Percentiles rank a stretch among this genome's conserved stretches.
These are phyloP conservation scores for Pseudotriccus pelzelni DNA, from an alignment of 2,797 vertebrate species.

Conservation along the genomic window DNA sequence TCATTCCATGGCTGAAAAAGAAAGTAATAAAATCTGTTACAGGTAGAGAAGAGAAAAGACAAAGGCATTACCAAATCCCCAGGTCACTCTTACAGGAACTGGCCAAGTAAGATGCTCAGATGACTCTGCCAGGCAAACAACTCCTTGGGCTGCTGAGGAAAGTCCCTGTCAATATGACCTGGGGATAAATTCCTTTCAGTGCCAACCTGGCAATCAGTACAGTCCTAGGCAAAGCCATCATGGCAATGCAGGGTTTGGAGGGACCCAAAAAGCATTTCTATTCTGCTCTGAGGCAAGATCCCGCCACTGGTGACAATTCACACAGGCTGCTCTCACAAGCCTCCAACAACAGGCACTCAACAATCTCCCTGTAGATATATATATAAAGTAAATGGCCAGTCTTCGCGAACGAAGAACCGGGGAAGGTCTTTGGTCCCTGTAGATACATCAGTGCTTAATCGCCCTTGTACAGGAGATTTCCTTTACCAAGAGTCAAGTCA, in stretches of 20 bases:
- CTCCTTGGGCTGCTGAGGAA: not conserved
- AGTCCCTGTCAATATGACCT: not conserved
- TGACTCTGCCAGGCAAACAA: not conserved
- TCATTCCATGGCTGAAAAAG: not conserved
- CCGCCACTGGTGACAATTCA: not conserved
- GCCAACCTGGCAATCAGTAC: not conserved
- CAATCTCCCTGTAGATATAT: not conserved
- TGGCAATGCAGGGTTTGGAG: not conserved
- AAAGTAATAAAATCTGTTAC: not conserved
- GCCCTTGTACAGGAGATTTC: not conserved
- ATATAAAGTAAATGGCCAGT: too few relatives aligned
- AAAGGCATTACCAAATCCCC: not conserved
- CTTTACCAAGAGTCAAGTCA: not conserved
- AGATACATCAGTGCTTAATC: not conserved
- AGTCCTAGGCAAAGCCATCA: not conserved
- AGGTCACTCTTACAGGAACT: not conserved
- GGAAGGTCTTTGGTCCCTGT: too few relatives aligned
- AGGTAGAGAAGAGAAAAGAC: not conserved
- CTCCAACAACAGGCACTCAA: not conserved
- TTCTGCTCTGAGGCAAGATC: not conserved
- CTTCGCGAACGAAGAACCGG: too few relatives aligned
- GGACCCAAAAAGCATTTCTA: accelerated
- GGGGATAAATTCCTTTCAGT: not conserved
- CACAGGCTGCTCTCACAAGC: not conserved
- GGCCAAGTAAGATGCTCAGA: not conserved